Evolutionary conservation across 2,797 vertebrate species (phyloP).

Genomic region (Crenichthys baileyi): DNA sequence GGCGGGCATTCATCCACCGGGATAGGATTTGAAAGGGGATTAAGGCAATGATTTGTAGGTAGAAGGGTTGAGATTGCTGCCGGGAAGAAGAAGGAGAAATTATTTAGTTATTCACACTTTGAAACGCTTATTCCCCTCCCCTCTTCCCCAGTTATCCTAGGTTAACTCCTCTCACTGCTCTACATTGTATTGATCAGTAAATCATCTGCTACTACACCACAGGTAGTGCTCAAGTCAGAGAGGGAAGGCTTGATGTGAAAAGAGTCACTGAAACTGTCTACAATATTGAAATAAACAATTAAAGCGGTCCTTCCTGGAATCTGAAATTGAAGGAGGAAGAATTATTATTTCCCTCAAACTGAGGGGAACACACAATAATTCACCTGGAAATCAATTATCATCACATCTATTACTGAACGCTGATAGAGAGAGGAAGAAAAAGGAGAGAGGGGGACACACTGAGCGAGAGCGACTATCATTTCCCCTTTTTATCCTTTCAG

Average conservation of each 20-base stretch:
- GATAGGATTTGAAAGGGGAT: slow-evolving; percentile 47
- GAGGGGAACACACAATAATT: slow-evolving; percentile 71
- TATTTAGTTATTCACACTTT: slow-evolving; percentile 46
- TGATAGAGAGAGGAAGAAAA: slow-evolving; percentile 57
- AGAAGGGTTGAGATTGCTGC: slow-evolving; percentile 31
- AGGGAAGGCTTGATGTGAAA: slow-evolving; percentile 44
- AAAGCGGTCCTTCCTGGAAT: slow-evolving; percentile 54
- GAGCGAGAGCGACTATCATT: slow-evolving; percentile 47
- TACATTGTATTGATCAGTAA: slow-evolving; percentile 68
- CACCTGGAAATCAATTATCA: slow-evolving; percentile 82
- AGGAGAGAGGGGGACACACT: slow-evolving; percentile 41
- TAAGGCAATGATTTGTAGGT: slow-evolving; percentile 57
- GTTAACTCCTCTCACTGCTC: slow-evolving; percentile 56
- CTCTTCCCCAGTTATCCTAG: slow-evolving; percentile 12
- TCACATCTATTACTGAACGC: slow-evolving; percentile 70
- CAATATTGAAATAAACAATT: slow-evolving; percentile 75
- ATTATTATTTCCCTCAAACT: slow-evolving; percentile 66
- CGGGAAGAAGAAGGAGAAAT: slow-evolving; percentile 36
- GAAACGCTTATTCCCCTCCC: slow-evolving; percentile 39
- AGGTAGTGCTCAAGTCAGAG: slow-evolving; percentile 49
- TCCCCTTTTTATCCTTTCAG: slow-evolving; percentile 59
- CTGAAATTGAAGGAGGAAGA: slow-evolving; percentile 22
- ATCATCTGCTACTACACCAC: slow-evolving; percentile 62
- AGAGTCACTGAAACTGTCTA: slow-evolving; percentile 44
- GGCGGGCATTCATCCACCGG: slow-evolving; percentile 49